Conservation (phyloP, 2,797 vertebrate species). For the Parauchenoglanis punctatus region DNA sequence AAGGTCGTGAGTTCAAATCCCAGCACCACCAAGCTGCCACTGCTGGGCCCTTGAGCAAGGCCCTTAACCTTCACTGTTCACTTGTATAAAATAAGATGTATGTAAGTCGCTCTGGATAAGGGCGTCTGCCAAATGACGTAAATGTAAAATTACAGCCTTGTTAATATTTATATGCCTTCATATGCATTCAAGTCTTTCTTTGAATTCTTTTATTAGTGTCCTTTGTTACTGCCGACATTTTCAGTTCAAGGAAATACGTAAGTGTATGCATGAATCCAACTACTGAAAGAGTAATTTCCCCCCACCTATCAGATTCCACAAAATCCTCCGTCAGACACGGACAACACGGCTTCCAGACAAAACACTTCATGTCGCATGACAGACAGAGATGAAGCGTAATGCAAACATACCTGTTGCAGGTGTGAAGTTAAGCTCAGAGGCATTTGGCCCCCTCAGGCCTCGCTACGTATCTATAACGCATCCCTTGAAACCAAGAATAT, state of each 20-base stretch:
- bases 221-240: background rate
- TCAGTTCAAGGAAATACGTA: background rate
- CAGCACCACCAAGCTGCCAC: no score
- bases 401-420: slow-evolving; percentile 51
- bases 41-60: no score
- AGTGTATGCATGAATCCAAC: background rate
- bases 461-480: slow-evolving; percentile 77
- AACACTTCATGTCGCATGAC: no score
- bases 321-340: background rate
- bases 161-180: background rate
- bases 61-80: no score
- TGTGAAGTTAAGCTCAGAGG: slow-evolving; percentile 36
- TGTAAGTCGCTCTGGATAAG: no score
- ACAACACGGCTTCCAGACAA: no score
- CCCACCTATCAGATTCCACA: background rate
- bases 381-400: background rate
- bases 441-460: slow-evolving; percentile 71
- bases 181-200: background rate
- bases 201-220: background rate
- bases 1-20: no score
- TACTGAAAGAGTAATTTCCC: background rate
- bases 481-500: slow-evolving; percentile 75
- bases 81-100: no score
- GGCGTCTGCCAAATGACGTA: no score
- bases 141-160: background rate